Base-by-base conservation (phyloP, 1,140 invertebrate genomes). In the Nasonia giraulti region DNA sequence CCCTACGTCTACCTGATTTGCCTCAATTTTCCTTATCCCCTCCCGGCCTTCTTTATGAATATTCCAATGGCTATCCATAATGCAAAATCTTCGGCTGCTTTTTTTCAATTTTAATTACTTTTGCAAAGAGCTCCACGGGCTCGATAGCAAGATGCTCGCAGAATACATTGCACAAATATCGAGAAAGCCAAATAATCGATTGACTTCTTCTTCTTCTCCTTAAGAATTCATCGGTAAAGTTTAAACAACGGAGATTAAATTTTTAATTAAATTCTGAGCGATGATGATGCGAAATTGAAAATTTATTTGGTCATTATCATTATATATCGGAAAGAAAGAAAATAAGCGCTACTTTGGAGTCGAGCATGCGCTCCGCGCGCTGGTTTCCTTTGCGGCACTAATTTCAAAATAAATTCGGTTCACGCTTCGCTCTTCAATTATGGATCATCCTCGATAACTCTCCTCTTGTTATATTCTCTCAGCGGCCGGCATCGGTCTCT, bases 61-160 rank as follows among this genome's bases (percentile, higher is more conserved):
- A 86, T 86, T 86, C 80, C n/a, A 81, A 79, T 71, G 80, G 74
- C 71, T 79, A 86, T 86, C 74, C 80, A 86, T 86, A 83, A 86
- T 86, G 85, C 85, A 86, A 73, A 82, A 62, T 81, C 79, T 55
- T 82, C 31, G 55, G 27, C 14, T 78, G 73, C 23, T 85, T 85
- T 77, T 77, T 82, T 81, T 33, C 37, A 73, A 73, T 31, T 74
- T 85, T 78, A 85, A 85, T 85, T 85, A 85, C 84, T 55, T n/a
- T 77, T 71, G 71, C 73, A 77, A 81, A 62, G 37, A 69, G 68
- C 68, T 3, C 68, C 4, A 11, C 12, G 8, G 68, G 1, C 23
- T 71, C 27, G 2, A 10, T 69, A 27, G 27, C 55, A n/a, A 62
- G 55, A 62, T 62, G 11, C 68, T 27, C 11, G 68, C 23, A 31